Evolutionary conservation across 1,140 invertebrate species (phyloP).

Genomic region (Pectinophora gossypiella): DNA sequence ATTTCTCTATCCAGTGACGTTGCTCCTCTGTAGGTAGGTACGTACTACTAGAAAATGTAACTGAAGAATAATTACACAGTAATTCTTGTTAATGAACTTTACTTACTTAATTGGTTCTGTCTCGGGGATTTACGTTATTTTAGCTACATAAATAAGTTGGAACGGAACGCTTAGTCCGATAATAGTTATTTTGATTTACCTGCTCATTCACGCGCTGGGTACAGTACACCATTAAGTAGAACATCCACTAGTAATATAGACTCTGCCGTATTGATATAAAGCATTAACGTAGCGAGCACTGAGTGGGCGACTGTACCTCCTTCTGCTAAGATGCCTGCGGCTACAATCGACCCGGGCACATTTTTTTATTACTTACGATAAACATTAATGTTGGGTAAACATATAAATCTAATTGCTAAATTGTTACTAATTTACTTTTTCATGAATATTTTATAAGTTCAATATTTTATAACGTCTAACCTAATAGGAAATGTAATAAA

Average conservation of each 20-base stretch:
- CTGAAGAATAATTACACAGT: neutral
- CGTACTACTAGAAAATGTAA: neutral
- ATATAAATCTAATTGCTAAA: slow-evolving; percentile 49
- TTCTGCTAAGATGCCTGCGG: slow-evolving; percentile 17
- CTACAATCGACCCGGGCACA: slow-evolving; percentile 17
- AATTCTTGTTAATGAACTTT: slow-evolving; percentile 27
- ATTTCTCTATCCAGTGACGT: neutral
- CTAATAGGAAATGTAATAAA: neutral
- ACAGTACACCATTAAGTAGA: too few relatives aligned
- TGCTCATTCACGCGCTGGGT: slow-evolving; percentile 4
- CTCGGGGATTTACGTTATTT: slow-evolving; percentile 38
- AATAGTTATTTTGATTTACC: slow-evolving; percentile 22
- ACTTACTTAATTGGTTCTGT: slow-evolving; percentile 39
- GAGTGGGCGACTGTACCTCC: neutral
- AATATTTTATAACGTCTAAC: slow-evolving; percentile 22
- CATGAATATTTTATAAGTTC: slow-evolving; percentile 29
- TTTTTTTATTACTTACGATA: slow-evolving; percentile 32
- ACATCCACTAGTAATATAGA: too few relatives aligned
- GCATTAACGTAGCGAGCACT: neutral
- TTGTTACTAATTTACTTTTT: slow-evolving; percentile 38
- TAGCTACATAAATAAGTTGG: slow-evolving; percentile 23
- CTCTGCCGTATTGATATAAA: neutral
- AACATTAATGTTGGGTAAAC: slow-evolving; percentile 47
- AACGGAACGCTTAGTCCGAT: slow-evolving; percentile 8
- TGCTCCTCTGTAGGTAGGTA: neutral